Evolutionary conservation across 2,888 invertebrate species (phyloP), one percentile per base, ranked within the genome.

Genomic region (Rotaria socialis): DNA sequence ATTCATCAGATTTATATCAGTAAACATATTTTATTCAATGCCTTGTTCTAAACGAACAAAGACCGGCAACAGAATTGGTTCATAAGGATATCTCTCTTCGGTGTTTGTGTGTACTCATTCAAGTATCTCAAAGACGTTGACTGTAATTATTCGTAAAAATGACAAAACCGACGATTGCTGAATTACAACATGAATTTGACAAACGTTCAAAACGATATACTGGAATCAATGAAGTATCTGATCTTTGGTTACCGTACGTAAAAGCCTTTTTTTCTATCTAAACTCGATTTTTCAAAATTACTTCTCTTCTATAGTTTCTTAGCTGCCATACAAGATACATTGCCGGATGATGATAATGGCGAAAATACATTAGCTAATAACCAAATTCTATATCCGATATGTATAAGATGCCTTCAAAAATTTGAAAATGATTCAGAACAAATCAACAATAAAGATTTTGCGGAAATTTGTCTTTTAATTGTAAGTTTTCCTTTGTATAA

Each of bases 311-410:
- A 19, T 35, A 80, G 80, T 2, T 80, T 19, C n/a, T 47, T 80
- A 10, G 43, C 6, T 24, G 47, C 80, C n/a, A 11, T 80, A 24
- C 47, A 80, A 43, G 47, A 80, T 47, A n/a, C 24, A 43, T 47
- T 80, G 14, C 80, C 80, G 3, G 80, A 80, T 3, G 80, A 80
- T 80, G 14, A 80, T 14, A 24, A 43, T 80, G 80, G 80, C 14
- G 67, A 67, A 67, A 67, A 67, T 67, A 67, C 67, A 19, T 67
- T 67, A 67, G 27, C 67, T 41, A 67, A 67, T 67, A 80, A 47
- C n/a, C 43, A 80, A 80, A 80, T 80, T 47, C 80, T 80, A 10
- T 80, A 80, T 80, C 80, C 80, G 10, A 47, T 80, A 47, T 80
- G 47, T 47, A 4, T 47, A 3, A 80, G 47, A 80, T 80, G 80